phyloP scores from a whole-genome alignment of 2,113 vertebrate species.

The Dendropsophus ebraccatus region DNA sequence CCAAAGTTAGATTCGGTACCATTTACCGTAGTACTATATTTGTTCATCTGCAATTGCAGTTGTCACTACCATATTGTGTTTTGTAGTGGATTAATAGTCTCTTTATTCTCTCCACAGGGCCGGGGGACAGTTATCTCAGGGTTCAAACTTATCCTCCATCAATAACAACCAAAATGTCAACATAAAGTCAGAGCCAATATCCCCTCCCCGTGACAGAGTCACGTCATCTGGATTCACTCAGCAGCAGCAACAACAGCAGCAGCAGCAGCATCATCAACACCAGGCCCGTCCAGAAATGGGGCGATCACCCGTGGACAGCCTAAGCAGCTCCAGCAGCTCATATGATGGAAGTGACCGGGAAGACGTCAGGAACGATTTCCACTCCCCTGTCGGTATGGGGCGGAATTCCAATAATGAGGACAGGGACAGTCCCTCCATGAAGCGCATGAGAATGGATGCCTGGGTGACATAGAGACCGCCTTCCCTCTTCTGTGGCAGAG shows the following conservation, averaged over 20 bases:
- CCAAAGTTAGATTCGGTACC: no score
- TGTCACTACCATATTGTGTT: no score
- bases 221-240: slow-evolving; percentile 86
- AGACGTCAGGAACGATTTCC: slow-evolving; percentile 90
- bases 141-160: slow-evolving; percentile 93
- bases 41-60: no score
- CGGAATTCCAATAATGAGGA: slow-evolving; percentile 84
- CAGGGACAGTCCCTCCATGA: slow-evolving; percentile 91
- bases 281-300: slow-evolving; percentile 90
- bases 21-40: no score
- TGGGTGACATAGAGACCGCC: slow-evolving; percentile 91
- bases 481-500: slow-evolving; percentile 68
- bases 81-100: not conserved
- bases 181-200: slow-evolving; percentile 98
- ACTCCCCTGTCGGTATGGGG: slow-evolving; percentile 85
- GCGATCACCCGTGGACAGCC: slow-evolving; percentile 94
- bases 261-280: slow-evolving; percentile 68
- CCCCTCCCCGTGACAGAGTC: slow-evolving; percentile 92
- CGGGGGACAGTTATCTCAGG: slow-evolving; percentile 95
- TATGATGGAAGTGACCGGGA: slow-evolving; percentile 96
- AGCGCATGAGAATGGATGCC: slow-evolving; percentile 96
- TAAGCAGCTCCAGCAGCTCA: slow-evolving; percentile 98
- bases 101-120: slow-evolving; percentile 74
- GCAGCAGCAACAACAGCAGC: slow-evolving; percentile 75
- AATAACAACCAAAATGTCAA: slow-evolving; percentile 95